Base-by-base conservation (phyloP, 2,797 vertebrate species). In the Gouania willdenowi region DNA sequence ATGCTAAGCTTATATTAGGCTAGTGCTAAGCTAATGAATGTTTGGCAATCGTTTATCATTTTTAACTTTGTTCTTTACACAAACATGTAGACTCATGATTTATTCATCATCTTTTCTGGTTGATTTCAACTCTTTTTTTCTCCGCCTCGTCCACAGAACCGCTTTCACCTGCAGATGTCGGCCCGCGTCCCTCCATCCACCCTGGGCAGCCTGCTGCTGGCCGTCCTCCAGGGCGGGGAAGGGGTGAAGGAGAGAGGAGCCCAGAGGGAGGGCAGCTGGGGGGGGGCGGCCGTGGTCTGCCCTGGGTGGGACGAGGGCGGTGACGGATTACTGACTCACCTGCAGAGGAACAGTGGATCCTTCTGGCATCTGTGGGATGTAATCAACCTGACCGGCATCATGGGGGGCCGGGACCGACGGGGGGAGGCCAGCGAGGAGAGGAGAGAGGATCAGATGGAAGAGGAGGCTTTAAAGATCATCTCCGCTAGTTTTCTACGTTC, bases 161-260 rank as follows among this genome's bases (percentile, higher is more conserved):
- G 50, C 0, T 94, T 94, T 78, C 93, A 97, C 75, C 88, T 97
- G 53, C 91, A 90, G 80, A 82, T 97, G 93, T 87, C 91, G 11
- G 91, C 88, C 39, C 89, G 89, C 3, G 87, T 90, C 29, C 89
- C 94, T 0, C 84, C 89, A 0, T 92, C 92, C 3, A 88, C 55
- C 0, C 81, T 96, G 57, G 83, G 93, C 30, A 91, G 92, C 0
- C 80, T 97, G 46, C 80, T 97, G 27, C 77, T 88, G 38, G 76
- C 89, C 0, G 25, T 97, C 66, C 76, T 97, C 70, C 87, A 58
- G 40, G 88, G 85, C 0, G 88, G 83, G 11, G 63, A 79, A 22
- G 62, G 89, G 6, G 74, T 24, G n/a, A 68, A 0, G 6, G 77
- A 49, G 74, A 33, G 68, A 25, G 62, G 59, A 2, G 55, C 37